Evolutionary conservation across 2,113 vertebrate genomes (phyloP), one percentile per base, ranked within the genome.

Genomic region (Euleptes europaea): DNA sequence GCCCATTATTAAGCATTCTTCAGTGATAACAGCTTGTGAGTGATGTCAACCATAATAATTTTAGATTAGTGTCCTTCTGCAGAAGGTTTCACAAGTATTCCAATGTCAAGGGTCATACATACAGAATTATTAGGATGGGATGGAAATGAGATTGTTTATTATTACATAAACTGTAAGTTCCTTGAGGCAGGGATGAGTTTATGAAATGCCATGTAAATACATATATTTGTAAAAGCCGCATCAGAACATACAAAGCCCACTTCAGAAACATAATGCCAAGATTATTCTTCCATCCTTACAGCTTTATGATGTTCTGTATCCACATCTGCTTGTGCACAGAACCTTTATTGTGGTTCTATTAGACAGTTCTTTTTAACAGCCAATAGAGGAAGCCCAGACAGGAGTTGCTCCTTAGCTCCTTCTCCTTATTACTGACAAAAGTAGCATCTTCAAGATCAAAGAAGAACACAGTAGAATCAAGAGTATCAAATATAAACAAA

Each of bases 1-100:
- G 15, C 31, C 71, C 33, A 51, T 84, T 84, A 35, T 14, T 67
- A 23, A 88, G 85, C 47, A 83, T 40, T 75, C 11, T 89, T 60
- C 17, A 86, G 65, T 83, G 10, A 28, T 10, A 0, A 78, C 73
- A 76, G 66, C 54, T n/a, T n/a, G n/a, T n/a, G 84, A 90, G 84
- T 44, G 70, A 6, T 10, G 54, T 90, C 73, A 82, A 54, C 72
- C 11, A 90, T 40, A 12, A 49, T 54, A 89, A 26, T 69, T 76
- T 49, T 63, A 5, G 28, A 33, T 23, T 4, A 19, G 14, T 3
- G 84, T 69, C 11, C 10, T 83, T 86, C 19, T 57, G 83, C 1
- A 76, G 7, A 38, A 73, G 63, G 80, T 84, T 57, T 60, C 2
- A 7, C 0, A 81, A 33, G 72, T 54, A 86, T 9, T 85, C 90